Conservation (phyloP, 2,113 vertebrate genomes). For the Chelonoidis abingdonii region DNA sequence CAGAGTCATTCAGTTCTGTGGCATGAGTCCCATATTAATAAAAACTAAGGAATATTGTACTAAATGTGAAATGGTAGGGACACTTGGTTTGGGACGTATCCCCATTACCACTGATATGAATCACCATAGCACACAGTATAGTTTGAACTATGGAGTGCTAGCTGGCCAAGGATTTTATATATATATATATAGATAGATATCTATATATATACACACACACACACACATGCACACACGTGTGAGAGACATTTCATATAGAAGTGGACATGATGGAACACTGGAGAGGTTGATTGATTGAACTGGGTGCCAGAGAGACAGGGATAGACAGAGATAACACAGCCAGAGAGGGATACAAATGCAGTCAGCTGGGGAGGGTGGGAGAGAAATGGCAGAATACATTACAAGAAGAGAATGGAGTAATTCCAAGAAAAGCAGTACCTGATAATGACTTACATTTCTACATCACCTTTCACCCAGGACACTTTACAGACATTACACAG, state of each 20-base stretch:
- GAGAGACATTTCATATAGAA: not conserved
- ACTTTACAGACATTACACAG: not conserved
- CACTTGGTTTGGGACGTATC: not conserved
- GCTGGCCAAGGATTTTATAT: not conserved
- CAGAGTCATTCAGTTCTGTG: not conserved
- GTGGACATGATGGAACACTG: not conserved
- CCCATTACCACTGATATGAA: not conserved
- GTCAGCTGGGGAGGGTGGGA: not conserved
- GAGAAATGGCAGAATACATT: not conserved
- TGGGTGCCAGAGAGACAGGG: not conserved
- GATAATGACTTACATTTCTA: conserved; percentile 17
- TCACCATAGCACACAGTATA: not conserved
- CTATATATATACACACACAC: no score
- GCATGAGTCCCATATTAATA: not conserved
- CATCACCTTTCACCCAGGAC: conserved; percentile 6
- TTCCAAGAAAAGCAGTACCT: not conserved
- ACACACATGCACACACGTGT: not conserved
- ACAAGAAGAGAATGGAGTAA: not conserved
- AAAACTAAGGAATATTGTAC: not conserved
- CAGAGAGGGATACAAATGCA: not conserved
- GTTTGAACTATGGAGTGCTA: not conserved
- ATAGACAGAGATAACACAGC: not conserved
- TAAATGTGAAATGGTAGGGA: not conserved
- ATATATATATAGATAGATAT: no score
- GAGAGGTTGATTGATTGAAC: not conserved